phyloP scores from a whole-genome alignment of 2,888 invertebrate genomes.

The Graphium colonna region DNA sequence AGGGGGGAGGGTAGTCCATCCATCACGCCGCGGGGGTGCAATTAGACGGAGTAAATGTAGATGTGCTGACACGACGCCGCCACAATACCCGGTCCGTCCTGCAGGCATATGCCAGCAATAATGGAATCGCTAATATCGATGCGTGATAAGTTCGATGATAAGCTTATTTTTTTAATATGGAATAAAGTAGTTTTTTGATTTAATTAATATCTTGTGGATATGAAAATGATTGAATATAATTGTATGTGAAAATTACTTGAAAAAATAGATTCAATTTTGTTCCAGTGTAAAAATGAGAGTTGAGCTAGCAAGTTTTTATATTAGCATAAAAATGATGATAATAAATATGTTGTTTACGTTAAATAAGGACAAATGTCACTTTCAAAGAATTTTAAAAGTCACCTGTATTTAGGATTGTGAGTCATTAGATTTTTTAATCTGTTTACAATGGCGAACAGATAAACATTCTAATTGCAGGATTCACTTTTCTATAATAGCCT shows the following conservation, averaged over 20 bases:
- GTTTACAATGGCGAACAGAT: constrained; percentile 6
- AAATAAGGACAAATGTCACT: too few relatives aligned
- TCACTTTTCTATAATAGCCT: constrained; percentile 32
- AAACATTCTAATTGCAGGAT: constrained; percentile 33
- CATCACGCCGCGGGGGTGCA: constrained; percentile 68
- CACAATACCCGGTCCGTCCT: constrained; percentile 21
- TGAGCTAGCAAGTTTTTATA: too few relatives aligned
- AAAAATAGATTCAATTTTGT: too few relatives aligned
- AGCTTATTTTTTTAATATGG: constrained; percentile 1
- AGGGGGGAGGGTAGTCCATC: constrained; percentile 44
- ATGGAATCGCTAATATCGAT: constrained; percentile 30
- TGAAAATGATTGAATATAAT: not conserved
- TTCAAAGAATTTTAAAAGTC: too few relatives aligned
- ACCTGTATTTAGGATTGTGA: constrained; percentile 3
- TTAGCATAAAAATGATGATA: too few relatives aligned
- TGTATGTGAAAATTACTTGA: not conserved
- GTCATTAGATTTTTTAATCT: not conserved
- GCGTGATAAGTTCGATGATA: constrained; percentile 34
- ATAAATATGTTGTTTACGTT: too few relatives aligned
- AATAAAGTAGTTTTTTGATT: not conserved
- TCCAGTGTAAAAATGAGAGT: too few relatives aligned
- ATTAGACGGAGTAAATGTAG: constrained; percentile 67
- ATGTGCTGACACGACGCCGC: constrained; percentile 68
- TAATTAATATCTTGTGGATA: too few relatives aligned
- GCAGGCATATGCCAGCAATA: constrained; percentile 12